These are phyloP conservation scores for Abramis brama DNA, from an alignment of 2,113 vertebrate genomes.

Conservation along the genomic window DNA sequence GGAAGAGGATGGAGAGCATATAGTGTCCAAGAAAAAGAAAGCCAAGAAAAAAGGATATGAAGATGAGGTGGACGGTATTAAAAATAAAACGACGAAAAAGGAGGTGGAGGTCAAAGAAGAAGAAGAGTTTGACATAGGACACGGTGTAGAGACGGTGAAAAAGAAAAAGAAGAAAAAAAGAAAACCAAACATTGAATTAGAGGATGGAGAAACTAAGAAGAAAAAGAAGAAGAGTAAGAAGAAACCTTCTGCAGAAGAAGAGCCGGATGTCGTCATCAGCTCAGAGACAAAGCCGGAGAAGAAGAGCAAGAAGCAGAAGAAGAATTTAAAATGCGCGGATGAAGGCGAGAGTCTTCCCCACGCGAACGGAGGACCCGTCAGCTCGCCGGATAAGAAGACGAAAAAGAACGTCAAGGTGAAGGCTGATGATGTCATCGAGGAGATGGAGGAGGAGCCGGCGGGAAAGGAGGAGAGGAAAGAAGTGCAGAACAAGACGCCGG, in stretches of 20 bases:
- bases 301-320: constrained; percentile 53
- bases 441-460: constrained; percentile 37
- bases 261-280: neutral
- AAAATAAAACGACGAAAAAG: constrained; percentile 54
- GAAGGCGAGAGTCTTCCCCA: neutral
- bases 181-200: neutral
- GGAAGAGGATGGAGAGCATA: neutral
- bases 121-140: neutral
- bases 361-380: constrained; percentile 22
- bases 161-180: constrained; percentile 20
- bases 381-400: neutral
- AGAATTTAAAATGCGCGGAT: neutral
- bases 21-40: constrained; percentile 10
- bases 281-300: neutral
- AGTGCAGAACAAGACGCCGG: neutral
- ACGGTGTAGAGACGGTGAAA: neutral
- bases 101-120: neutral
- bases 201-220: neutral
- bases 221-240: constrained; percentile 54
- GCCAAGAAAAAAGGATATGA: constrained; percentile 1
- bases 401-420: neutral
- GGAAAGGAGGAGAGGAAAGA: neutral
- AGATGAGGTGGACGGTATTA: constrained; percentile 39
- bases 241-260: neutral
- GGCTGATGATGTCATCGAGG: neutral